Base-by-base conservation (phyloP, 2,888 invertebrate genomes). In the Eulithis testata region DNA sequence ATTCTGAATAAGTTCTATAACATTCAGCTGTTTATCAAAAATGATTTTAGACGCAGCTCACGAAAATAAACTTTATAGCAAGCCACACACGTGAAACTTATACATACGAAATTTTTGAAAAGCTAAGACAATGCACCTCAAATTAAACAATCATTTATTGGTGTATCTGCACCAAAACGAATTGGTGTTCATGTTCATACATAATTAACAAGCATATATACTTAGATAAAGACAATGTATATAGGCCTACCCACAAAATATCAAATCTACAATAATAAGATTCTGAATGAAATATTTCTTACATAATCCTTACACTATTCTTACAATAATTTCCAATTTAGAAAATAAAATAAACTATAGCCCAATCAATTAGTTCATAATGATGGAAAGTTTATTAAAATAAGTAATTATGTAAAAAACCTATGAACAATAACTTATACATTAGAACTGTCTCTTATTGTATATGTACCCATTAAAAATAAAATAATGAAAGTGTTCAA, bases 401-500 rank as follows among this genome's bases (percentile, higher is more conserved):
- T 57, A 43, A 63, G 47, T 57, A 52, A 59, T 52, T 27, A 60
- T 51, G 45, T 70, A 71, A 73, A 70, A 72, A 68, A 67, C 68
- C 68, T 72, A 66, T 66, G 45, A 70, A 67, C 58, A 60, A 71
- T 67, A 70, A 70, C 69, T 68, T 68, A 71, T 67, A 67, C 60
- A 65, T 65, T 55, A 73, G 75, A 73, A 64, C 66, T 65, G 40
- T 73, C 75, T 76, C 70, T 77, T 79, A 81, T 75, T 79, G 77
- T 78, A 77, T 78, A 77, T 51, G 59, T 50, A 62, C 74, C 69
- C 31, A 51, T 79, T 79, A 79, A 79, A 83, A 85, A 86, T 84
- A 84, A 85, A 85, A 79, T 84, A 78, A 79, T 80, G 76, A 57
- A 82, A 82, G 79, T 83, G 76, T 84, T 81, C 89, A 90, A 90